Evolutionary conservation across 2,888 invertebrate genomes (phyloP).

Genomic region (Noctua comes): DNA sequence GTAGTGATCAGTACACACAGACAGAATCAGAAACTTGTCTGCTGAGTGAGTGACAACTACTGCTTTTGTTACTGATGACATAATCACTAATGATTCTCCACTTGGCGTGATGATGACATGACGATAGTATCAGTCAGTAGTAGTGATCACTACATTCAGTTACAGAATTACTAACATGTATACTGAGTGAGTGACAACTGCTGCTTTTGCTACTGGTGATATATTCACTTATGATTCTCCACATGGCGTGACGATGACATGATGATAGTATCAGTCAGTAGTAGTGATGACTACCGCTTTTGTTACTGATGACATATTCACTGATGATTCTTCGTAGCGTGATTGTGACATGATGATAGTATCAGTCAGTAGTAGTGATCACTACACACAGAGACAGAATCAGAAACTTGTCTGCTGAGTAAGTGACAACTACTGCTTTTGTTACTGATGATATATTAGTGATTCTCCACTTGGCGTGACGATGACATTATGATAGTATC

Average conservation of each 20-base stretch:
- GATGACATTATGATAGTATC: too few species aligned
- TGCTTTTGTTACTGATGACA: too few species aligned
- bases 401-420: too few species aligned
- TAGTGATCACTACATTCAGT: constrained; percentile 66
- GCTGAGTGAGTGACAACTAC: constrained; percentile 39
- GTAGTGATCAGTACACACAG: not conserved
- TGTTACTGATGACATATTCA: too few species aligned
- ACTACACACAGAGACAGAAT: not conserved
- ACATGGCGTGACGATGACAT: not conserved
- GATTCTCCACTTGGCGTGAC: too few species aligned
- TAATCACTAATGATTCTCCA: too few species aligned
- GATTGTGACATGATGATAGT: not conserved
- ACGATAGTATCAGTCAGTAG: not conserved
- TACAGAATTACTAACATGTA: constrained; percentile 68
- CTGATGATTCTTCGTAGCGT: not conserved
- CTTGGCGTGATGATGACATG: too few species aligned
- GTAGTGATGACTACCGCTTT: not conserved
- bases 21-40: too few species aligned
- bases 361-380: not conserved
- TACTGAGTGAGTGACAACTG: constrained; percentile 53
- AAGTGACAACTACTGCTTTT: too few species aligned
- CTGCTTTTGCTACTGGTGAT: not conserved
- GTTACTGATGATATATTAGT: too few species aligned
- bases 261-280: not conserved
- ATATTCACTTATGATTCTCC: too few species aligned